Evolutionary conservation across 2,797 vertebrate species (phyloP), one percentile per base, ranked within the genome.

Genomic region (Girardinus metallicus): DNA sequence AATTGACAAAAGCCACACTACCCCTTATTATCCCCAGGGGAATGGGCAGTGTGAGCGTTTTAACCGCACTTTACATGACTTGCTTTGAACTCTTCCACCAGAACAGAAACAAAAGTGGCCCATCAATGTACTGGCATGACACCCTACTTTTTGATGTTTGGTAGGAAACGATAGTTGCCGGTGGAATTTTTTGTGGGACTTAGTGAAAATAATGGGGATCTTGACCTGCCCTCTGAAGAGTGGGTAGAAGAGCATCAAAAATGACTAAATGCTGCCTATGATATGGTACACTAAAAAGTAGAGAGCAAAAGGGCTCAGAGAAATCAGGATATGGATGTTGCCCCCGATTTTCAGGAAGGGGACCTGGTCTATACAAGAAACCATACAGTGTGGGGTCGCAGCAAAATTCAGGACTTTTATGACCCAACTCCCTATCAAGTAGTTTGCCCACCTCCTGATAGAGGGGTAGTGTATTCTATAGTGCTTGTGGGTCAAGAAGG

Each of bases 351-450:
- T 43, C 36, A 26, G 36, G 36, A 23, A 12, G 66, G 44, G 10
- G 15, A 73, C 16, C 15, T 73, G 12, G 44, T 49, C 29, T 73
- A 73, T 16, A 49, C 71, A 1, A 49, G 71, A 31, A 49, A 73
- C 18, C 71, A 73, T 31, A 31, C 43, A 34, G 44, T 34, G 0
- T 18, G 44, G 4, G 71, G 71, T 7, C 5, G 44, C 1, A 73
- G 29, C 2, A 73, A 73, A 29, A 73, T 73, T 29, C 71, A 73
- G 29, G 71, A 34, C 15, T 73, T 73, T 47, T 73, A 31, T 29
- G 71, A 73, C 29, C 15, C 44, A 34, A 49, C 16, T 29, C 46
- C n/a, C 2, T 49, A 73, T 47, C n/a, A 21, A 18, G 29, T 73
- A 9, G 46, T 34, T 21, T 2, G 16, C 7, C 46, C 46, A 23